phyloP scores from a whole-genome alignment of 2,113 vertebrate genomes.

The Corvus moneduloides region DNA sequence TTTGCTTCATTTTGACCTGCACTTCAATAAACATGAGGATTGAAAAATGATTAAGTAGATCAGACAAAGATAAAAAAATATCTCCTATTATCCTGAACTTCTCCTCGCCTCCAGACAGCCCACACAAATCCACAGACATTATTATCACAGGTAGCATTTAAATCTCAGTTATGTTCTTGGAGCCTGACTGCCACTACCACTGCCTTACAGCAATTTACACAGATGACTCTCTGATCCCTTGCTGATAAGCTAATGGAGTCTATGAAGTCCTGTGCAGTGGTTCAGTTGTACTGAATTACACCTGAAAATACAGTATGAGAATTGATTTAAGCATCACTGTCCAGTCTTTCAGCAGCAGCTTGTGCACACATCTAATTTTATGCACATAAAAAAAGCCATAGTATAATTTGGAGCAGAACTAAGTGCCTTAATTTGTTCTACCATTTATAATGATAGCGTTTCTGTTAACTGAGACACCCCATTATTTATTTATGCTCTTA shows the following conservation, averaged over 20 bases:
- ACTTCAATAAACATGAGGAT: neutral
- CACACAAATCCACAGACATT: neutral
- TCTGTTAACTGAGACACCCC: neutral
- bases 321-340: neutral
- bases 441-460: neutral
- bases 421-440: neutral
- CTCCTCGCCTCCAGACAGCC: neutral
- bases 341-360: neutral
- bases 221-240: neutral
- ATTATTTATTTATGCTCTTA: constrained; percentile 8
- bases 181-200: neutral
- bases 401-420: neutral
- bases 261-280: neutral
- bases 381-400: neutral
- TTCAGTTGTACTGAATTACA: neutral
- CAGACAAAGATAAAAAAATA: neutral
- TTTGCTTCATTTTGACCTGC: neutral
- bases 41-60: neutral
- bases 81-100: neutral
- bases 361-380: neutral
- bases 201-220: neutral
- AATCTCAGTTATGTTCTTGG: neutral
- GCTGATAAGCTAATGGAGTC: neutral
- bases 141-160: neutral
- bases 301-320: neutral